Conservation (phyloP, 2,797 vertebrate genomes). For the Poliocrania exsul region DNA sequence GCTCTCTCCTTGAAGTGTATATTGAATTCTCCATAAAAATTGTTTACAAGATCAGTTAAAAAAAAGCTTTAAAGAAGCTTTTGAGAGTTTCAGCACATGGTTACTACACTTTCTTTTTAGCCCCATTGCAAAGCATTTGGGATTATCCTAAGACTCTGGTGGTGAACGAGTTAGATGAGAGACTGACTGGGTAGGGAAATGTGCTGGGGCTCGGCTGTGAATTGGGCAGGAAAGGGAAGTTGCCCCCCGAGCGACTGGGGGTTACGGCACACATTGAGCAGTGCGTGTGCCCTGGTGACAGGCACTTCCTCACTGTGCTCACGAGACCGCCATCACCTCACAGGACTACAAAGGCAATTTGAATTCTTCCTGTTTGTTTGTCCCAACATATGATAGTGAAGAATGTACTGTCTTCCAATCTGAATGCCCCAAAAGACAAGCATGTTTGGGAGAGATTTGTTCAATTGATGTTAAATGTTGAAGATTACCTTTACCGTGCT, state of each 20-base stretch:
- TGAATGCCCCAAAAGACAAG: not conserved
- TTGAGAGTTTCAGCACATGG: not conserved
- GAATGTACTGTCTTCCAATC: not conserved
- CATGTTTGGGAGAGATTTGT: not conserved
- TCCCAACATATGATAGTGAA: not conserved
- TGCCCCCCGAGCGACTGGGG: not conserved
- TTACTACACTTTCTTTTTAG: not conserved
- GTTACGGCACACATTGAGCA: constrained; percentile 14
- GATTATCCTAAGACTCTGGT: not conserved
- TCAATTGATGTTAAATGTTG: constrained; percentile 10
- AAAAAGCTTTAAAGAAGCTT: not conserved
- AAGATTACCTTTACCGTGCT: not conserved
- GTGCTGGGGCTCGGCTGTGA: not conserved
- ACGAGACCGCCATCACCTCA: not conserved
- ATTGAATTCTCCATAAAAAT: not conserved
- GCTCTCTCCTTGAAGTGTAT: not conserved
- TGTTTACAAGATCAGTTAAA: not conserved
- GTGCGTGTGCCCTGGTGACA: not conserved
- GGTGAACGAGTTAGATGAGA: not conserved
- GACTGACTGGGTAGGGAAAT: not conserved
- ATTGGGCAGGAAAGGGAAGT: constrained; percentile 17
- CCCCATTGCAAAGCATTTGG: not conserved
- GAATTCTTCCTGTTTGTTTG: constrained; percentile 4
- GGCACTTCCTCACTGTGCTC: not conserved
- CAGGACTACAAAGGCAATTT: not conserved